Conservation (phyloP, 1,140 invertebrate species). For the Agrilus planipennis region DNA sequence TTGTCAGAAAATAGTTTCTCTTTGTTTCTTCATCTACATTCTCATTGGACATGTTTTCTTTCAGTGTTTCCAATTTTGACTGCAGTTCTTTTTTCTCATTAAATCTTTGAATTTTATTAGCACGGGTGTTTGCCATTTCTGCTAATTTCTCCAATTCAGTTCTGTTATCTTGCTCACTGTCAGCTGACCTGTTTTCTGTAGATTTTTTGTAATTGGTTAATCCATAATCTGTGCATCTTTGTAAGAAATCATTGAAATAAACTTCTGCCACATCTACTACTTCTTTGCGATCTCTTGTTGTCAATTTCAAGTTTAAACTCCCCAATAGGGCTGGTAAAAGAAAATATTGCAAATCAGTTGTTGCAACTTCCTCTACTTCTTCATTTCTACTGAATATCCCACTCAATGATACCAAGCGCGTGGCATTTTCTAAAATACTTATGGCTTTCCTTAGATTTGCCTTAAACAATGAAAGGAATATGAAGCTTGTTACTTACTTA, state of each 20-base stretch:
- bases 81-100: constrained; percentile 71
- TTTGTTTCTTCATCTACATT: constrained; percentile 68
- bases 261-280: constrained; percentile 61
- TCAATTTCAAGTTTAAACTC: constrained; percentile 57
- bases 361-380: constrained; percentile 72
- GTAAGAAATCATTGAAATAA: constrained; percentile 77
- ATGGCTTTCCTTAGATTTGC: constrained; percentile 51
- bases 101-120: constrained; percentile 67
- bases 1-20: constrained; percentile 69
- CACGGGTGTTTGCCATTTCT: constrained; percentile 34
- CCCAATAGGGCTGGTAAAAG: constrained; percentile 75
- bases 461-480: constrained; percentile 13
- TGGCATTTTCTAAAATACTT: constrained; percentile 62
- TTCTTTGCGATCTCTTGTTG: constrained; percentile 48
- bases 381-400: constrained; percentile 84
- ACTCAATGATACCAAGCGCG: constrained; percentile 61
- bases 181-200: background rate
- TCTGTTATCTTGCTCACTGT: background rate
- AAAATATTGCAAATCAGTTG: constrained; percentile 73
- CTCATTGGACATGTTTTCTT: constrained; percentile 46
- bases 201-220: constrained; percentile 43
- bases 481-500: constrained; percentile 2
- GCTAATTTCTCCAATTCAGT: background rate
- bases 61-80: constrained; percentile 50
- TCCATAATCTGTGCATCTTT: constrained; percentile 66